Percentiles rank a stretch among this genome's conserved stretches.
Conservation (phyloP, 2,797 vertebrate genomes). For the Borostomias antarcticus region DNA sequence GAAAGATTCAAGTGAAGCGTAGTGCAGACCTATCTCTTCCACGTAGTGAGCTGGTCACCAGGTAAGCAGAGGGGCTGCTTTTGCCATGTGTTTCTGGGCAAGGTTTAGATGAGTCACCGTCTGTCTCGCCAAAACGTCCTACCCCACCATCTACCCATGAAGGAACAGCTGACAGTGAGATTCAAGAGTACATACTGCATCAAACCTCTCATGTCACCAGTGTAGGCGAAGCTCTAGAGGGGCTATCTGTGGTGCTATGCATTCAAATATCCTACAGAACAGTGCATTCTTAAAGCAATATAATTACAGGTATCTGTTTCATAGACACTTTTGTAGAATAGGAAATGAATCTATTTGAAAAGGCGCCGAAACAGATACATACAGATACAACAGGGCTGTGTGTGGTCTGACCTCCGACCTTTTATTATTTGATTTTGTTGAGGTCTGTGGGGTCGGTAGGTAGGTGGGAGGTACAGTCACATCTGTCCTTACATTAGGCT, state of each 20-base stretch:
- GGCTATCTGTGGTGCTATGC: conserved; percentile 73
- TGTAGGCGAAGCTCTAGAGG: conserved; percentile 44
- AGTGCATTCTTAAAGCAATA: conserved; percentile 76
- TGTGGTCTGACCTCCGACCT: conserved; percentile 45
- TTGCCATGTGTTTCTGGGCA: conserved; percentile 34
- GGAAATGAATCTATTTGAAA: conserved; percentile 55
- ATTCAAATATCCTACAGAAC: conserved; percentile 64
- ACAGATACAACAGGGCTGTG: conserved; percentile 60
- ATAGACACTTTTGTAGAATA: conserved; percentile 61
- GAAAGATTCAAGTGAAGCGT: conserved; percentile 38
- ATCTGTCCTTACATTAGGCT: conserved; percentile 20
- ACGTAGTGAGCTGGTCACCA: conserved; percentile 42
- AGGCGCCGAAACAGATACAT: conserved; percentile 49
- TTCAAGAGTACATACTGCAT: conserved; percentile 29
- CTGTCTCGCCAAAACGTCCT: conserved; percentile 37
- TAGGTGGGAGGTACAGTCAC: not conserved
- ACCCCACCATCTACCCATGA: conserved; percentile 19
- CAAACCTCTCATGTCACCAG: conserved; percentile 44
- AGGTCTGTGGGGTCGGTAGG: conserved; percentile 19
- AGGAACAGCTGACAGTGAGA: conserved; percentile 35
- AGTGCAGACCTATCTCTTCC: conserved; percentile 39
- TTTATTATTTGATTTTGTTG: conserved; percentile 47
- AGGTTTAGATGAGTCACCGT: conserved; percentile 31
- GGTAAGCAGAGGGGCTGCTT: conserved; percentile 44
- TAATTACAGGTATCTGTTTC: conserved; percentile 62